phyloP scores from a whole-genome alignment of 2,797 vertebrate genomes.

The Lithobates pipiens region DNA sequence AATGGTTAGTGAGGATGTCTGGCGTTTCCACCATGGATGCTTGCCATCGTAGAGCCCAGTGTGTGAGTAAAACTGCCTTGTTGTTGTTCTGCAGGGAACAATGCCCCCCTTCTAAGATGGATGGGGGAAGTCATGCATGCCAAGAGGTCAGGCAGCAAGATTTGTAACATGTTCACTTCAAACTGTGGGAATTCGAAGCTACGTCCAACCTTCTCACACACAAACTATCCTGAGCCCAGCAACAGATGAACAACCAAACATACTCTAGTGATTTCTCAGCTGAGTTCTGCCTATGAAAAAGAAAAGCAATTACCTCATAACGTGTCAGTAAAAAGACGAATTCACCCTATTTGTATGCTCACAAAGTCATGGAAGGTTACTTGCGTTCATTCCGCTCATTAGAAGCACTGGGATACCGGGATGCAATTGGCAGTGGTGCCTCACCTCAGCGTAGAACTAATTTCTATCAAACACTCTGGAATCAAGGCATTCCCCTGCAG shows the following conservation, averaged over 20 bases:
- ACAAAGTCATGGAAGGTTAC: constrained; percentile 78
- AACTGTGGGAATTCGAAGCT: constrained; percentile 67
- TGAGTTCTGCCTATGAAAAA: constrained; percentile 67
- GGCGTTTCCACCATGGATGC: constrained; percentile 41
- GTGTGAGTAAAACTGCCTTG: constrained; percentile 65
- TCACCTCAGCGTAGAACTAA: background rate
- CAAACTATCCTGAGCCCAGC: constrained; percentile 62
- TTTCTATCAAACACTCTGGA: background rate
- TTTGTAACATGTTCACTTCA: constrained; percentile 59
- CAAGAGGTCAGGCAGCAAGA: constrained; percentile 63
- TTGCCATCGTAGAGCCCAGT: constrained; percentile 60
- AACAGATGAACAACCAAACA: constrained; percentile 53
- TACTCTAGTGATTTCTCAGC: constrained; percentile 46
- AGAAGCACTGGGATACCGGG: constrained; percentile 59
- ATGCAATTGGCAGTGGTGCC: background rate
- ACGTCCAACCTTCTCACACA: constrained; percentile 57
- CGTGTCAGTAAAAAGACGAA: constrained; percentile 67
- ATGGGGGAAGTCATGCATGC: constrained; percentile 62
- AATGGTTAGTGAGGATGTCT: constrained; percentile 35
- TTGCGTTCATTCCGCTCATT: constrained; percentile 76
- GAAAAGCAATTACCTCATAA: constrained; percentile 71
- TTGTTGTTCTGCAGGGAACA: constrained; percentile 66
- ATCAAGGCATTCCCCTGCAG: background rate
- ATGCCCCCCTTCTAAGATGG: constrained; percentile 68
- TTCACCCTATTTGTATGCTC: constrained; percentile 70